These are phyloP conservation scores for Trididemnum nubilum DNA, from an alignment of 23 tunicate genomes.

Conservation along the genomic window DNA sequence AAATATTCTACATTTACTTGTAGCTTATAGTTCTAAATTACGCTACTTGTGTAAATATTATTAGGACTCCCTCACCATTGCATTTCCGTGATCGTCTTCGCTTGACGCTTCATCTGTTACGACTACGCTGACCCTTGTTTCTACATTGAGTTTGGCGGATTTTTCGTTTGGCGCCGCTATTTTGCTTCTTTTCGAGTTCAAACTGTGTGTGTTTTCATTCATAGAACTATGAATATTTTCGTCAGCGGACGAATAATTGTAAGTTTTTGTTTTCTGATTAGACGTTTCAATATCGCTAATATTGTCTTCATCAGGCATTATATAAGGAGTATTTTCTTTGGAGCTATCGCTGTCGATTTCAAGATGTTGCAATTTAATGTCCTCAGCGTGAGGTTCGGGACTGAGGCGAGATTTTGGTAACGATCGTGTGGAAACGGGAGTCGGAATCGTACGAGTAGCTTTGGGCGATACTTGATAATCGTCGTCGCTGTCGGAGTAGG, in stretches of 20 bases:
- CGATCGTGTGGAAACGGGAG: slow-evolving; percentile 1
- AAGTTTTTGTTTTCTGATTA: not conserved
- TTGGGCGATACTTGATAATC: slow-evolving; percentile 36
- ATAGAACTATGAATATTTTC: not conserved
- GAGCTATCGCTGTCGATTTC: slow-evolving; percentile 28
- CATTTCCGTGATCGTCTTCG: slow-evolving; percentile 16
- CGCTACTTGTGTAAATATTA: no score
- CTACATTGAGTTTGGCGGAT: no score
- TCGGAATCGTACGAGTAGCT: not conserved
- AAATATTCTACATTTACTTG: no score
- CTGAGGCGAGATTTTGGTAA: slow-evolving; percentile 6
- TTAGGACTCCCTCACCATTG: slow-evolving; percentile 14
- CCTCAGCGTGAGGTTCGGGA: slow-evolving; percentile 12
- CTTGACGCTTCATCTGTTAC: not conserved
- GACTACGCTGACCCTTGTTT: no score
- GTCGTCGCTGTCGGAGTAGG: slow-evolving; percentile 62
- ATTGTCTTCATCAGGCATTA: slow-evolving; percentile 17
- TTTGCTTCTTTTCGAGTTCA: not conserved
- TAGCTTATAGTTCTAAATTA: no score
- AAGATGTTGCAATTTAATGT: slow-evolving; percentile 17
- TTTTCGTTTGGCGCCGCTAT: no score
- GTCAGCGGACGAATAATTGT: not conserved
- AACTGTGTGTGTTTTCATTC: no score
- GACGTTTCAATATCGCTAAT: slow-evolving; percentile 20
- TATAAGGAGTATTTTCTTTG: slow-evolving; percentile 2